Evolutionary conservation across 2,797 vertebrate species (phyloP).

Genomic region (Heteromormyrus szaboi): DNA sequence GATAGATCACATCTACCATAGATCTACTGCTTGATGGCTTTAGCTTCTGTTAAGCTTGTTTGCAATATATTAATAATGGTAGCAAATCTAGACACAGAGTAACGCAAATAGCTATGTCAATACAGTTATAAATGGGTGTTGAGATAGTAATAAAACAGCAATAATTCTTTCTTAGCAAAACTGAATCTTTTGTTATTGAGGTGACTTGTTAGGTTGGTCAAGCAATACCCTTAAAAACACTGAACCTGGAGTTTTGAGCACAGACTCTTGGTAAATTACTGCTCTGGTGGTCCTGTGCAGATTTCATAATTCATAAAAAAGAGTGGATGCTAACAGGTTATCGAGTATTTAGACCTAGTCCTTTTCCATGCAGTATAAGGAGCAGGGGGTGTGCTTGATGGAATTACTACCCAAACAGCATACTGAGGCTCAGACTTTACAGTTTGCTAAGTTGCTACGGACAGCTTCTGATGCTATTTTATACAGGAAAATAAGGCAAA

Average conservation of each 20-base stretch:
- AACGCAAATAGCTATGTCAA: not conserved
- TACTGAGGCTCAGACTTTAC: not conserved
- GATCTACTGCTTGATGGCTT: not conserved
- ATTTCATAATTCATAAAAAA: not conserved
- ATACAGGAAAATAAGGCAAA: not conserved
- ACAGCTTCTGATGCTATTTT: not conserved
- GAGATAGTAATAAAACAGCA: not conserved
- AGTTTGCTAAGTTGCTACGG: not conserved
- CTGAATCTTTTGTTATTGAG: slow-evolving; percentile 26
- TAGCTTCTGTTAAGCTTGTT: not conserved
- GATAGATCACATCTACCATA: not conserved
- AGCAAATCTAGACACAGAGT: not conserved
- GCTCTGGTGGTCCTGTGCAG: not conserved
- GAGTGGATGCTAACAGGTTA: slow-evolving; percentile 58
- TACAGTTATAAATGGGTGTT: not conserved
- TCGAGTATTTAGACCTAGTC: slow-evolving; percentile 47
- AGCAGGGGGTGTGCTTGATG: slow-evolving; percentile 25
- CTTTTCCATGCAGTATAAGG: not conserved
- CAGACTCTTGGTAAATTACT: not conserved
- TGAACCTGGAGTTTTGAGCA: not conserved
- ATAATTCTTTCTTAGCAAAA: not conserved
- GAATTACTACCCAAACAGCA: slow-evolving; percentile 45
- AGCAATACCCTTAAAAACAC: slow-evolving; percentile 34
- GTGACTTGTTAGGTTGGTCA: slow-evolving; percentile 22
- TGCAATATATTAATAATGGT: not conserved